Evolutionary conservation across 2,888 invertebrate genomes (phyloP), one percentile per base, ranked within the genome.

Genomic region (Podotricha telesiphe): DNA sequence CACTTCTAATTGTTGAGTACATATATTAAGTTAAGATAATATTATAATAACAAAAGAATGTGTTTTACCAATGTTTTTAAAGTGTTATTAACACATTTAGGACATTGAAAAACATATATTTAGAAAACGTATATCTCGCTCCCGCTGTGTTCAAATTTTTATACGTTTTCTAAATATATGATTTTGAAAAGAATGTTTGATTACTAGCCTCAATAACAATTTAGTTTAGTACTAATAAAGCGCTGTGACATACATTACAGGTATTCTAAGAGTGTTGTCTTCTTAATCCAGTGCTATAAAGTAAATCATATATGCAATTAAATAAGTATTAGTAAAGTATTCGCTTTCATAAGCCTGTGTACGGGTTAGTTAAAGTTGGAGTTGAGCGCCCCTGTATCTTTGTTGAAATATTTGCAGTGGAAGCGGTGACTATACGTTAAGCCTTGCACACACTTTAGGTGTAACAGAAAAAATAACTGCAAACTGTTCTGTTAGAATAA

Each of bases 321-420:
- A 77, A 79, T 69, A 76, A 72, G 72, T 76, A 79, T 79, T 78
- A 79, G 74, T 72, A 72, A 74, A 74, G 70, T 78, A 78, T 79
- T 77, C 79, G 76, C 76, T 77, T 76, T 75, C 78, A 78, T 85
- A 86, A 84, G 79, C 81, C 75, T 86, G 79, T 86, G 82, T 84
- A 83, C 79, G 80, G 84, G 83, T 82, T 83, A 86, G 88, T 86
- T 82, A 79, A 82, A 86, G 85, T 82, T 79, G 77, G 86, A 86
- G 88, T 88, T 88, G 88, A 88, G 89, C 86, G 87, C 82, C 88
- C 86, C 85, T 87, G 87, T 87, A 89, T 90, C 89, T 90, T 87
- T 89, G 89, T 88, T 85, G 86, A 89, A 91, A 91, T 91, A 91
- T 91, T 91, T 91, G 89, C 90, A 77, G 83, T 88, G 88, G 86